Conservation (phyloP, 2,113 vertebrate genomes). For the Globicephala melas region DNA sequence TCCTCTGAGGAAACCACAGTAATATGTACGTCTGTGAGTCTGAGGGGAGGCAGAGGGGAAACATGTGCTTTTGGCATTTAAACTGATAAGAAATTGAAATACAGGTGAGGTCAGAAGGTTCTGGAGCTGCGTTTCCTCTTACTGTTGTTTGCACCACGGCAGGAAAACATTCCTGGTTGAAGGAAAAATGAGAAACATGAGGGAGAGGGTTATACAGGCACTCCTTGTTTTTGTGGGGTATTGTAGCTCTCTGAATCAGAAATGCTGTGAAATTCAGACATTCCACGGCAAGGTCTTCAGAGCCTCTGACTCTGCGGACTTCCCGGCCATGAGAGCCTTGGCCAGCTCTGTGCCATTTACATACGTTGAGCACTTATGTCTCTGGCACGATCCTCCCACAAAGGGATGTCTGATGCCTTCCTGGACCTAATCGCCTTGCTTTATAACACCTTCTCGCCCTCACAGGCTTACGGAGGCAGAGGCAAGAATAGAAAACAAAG, state of each 20-base stretch:
- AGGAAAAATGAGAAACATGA: constrained; percentile 22
- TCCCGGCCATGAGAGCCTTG: background rate
- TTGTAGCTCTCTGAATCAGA: background rate
- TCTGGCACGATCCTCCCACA: background rate
- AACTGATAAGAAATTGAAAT: constrained; percentile 52
- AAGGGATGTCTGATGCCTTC: background rate
- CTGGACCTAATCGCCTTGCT: background rate
- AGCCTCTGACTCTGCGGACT: background rate
- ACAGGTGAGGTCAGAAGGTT: constrained; percentile 64
- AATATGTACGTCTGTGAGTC: constrained; percentile 14
- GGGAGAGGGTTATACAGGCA: background rate
- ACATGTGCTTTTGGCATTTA: background rate
- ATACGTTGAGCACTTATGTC: background rate
- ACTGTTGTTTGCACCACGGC: background rate
- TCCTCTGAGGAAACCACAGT: constrained; percentile 17
- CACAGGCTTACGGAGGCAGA: background rate
- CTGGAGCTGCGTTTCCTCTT: constrained; percentile 45
- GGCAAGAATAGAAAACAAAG: constrained; percentile 5
- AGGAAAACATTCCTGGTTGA: background rate
- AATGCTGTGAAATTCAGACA: constrained; percentile 14
- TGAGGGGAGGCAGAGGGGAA: constrained; percentile 35
- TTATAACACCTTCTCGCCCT: background rate
- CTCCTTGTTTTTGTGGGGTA: background rate
- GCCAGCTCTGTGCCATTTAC: background rate
- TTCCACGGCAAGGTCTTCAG: constrained; percentile 19